phyloP scores from a whole-genome alignment of 2,113 vertebrate species.

The Leptosomus discolor region DNA sequence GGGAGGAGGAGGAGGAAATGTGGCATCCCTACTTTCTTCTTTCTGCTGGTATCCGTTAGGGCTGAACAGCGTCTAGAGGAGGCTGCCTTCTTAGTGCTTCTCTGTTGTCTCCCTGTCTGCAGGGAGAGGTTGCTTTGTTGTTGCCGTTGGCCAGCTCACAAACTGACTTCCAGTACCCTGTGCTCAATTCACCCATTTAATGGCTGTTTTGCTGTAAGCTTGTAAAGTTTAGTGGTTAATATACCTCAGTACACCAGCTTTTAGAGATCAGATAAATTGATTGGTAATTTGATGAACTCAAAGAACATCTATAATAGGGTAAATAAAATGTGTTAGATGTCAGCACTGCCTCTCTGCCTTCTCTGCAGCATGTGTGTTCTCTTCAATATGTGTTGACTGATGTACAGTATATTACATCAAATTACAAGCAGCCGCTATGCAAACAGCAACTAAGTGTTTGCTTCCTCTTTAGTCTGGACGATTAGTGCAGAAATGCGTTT shows the following conservation, averaged over 20 bases:
- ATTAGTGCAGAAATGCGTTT: background rate
- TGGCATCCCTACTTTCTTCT: background rate
- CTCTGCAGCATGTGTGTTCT: background rate
- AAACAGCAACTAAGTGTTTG: conserved; percentile 51
- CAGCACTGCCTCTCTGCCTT: background rate
- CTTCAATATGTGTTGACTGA: conserved; percentile 46
- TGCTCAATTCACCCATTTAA: conserved; percentile 16
- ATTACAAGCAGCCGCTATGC: conserved; percentile 41
- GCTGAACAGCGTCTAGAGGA: background rate
- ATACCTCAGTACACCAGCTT: conserved; percentile 46
- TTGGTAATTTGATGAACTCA: conserved; percentile 64
- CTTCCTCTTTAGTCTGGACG: background rate
- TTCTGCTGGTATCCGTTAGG: rapidly evolving
- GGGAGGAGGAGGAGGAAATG: background rate
- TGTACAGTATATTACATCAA: conserved; percentile 41
- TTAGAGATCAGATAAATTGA: conserved; percentile 63
- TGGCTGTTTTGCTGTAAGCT: conserved; percentile 38
- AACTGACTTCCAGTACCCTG: background rate
- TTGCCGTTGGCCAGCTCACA: background rate
- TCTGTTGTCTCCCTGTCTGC: background rate
- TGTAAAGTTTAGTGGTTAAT: conserved; percentile 57
- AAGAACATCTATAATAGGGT: conserved; percentile 57
- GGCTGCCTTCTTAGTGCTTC: background rate
- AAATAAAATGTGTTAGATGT: conserved; percentile 57
- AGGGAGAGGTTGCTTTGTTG: background rate